phyloP scores from a whole-genome alignment of 2,113 vertebrate genomes.

The Limanda limanda region DNA sequence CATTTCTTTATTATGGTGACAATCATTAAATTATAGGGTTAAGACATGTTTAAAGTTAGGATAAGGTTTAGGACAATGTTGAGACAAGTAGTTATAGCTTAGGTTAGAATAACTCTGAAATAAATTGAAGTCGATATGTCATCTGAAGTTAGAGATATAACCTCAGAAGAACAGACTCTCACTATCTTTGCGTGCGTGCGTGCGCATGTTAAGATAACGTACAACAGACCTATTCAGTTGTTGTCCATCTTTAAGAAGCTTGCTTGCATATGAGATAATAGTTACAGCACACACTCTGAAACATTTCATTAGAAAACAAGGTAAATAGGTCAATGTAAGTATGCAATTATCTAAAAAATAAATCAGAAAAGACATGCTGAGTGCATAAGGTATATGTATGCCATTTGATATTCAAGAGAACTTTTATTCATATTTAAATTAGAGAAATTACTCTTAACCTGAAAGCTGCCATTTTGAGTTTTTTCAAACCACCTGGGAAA shows the following conservation, averaged over 20 bases:
- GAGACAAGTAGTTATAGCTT: too few relatives aligned
- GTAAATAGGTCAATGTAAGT: background rate
- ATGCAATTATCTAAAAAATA: background rate
- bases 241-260: too few relatives aligned
- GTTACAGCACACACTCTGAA: slow-evolving; percentile 9
- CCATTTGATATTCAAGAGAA: slow-evolving; percentile 41
- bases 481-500: slow-evolving; percentile 40
- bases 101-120: too few relatives aligned
- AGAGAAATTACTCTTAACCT: slow-evolving; percentile 32
- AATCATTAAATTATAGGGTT: too few relatives aligned
- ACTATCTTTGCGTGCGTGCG: too few relatives aligned
- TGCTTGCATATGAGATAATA: background rate
- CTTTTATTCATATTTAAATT: slow-evolving; percentile 8
- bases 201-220: too few relatives aligned
- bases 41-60: too few relatives aligned
- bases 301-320: slow-evolving; percentile 11
- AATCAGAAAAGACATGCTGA: background rate
- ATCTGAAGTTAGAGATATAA: too few relatives aligned
- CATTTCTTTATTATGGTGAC: background rate
- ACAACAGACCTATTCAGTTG: background rate
- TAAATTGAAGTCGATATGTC: too few relatives aligned
- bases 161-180: too few relatives aligned
- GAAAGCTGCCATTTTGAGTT: slow-evolving; percentile 33
- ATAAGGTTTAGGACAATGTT: too few relatives aligned
- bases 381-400: slow-evolving; percentile 22